Base-by-base conservation (phyloP, 2,113 vertebrate species). In the Prunella himalayana region DNA sequence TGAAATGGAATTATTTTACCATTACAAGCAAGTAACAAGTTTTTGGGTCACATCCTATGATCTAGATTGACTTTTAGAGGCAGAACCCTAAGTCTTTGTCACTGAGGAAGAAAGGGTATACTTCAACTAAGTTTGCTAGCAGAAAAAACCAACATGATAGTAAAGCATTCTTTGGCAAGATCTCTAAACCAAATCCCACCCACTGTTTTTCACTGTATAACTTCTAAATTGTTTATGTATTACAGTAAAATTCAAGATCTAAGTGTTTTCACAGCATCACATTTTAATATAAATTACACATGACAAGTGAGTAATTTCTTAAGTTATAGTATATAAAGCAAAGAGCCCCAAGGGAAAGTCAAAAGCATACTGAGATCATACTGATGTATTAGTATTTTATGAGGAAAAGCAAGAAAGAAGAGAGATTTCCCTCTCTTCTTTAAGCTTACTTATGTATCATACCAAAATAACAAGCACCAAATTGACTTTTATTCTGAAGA, bases 1-100 rank as follows among this genome's bases (percentile, higher is more conserved):
- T 0, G 1, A 91, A 94, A 95, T 90, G 33, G 56, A 95, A 92
- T 92, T 79, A 31, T 92, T 90, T 82, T 57, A 68, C 68, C 45
- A 59, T 82, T 86, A 83, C 79, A 92, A 79, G 53, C 71, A 91
- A 92, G 53, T 47, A 93, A 94, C 90, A 94, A 84, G 53, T 41
- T 92, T 89, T 91, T 60, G 35, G 78, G 81, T 94, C 83, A 93
- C 75, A 94, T 93, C 44, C 56, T 66, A 69, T 76, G 51, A 78
- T 71, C 64, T 59, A 92, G 72, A 87, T 60, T 69, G 54, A 65
- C 50, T 91, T 82, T 73, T n/a, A 70, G 31, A 90, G 64, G 37
- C 16, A 94, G 71, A 95, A 94, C 19, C 82, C 68, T 82, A 82
- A 78, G 70, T 84, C 35, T 41, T 88, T 72, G 50, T 56, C 84